Conservation (phyloP, 2,113 vertebrate genomes). For the Glareola pratincola region DNA sequence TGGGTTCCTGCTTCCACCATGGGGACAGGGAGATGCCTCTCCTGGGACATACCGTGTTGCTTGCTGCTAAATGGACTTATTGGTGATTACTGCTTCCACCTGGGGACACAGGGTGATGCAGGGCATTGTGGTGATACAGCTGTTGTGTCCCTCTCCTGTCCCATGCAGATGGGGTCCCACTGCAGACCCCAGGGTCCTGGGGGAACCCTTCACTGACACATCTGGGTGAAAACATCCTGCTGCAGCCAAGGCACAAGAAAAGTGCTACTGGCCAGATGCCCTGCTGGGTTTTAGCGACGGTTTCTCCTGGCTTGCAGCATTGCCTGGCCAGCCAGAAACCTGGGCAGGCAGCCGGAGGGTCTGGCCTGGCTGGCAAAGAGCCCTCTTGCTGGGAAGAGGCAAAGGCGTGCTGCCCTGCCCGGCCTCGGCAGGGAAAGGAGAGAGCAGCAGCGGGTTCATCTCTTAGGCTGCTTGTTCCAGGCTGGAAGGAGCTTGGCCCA, state of each 20-base stretch:
- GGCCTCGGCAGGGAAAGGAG: not conserved
- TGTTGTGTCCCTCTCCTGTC: not conserved
- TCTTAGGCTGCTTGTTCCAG: not conserved
- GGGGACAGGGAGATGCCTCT: not conserved
- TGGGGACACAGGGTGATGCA: not conserved
- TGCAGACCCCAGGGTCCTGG: not conserved
- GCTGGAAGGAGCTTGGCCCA: rapidly evolving
- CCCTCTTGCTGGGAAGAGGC: not conserved
- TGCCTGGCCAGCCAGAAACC: not conserved
- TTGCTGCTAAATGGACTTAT: rapidly evolving
- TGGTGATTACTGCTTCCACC: not conserved
- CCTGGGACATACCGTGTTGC: rapidly evolving
- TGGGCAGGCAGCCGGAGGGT: rapidly evolving
- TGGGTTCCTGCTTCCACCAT: not conserved
- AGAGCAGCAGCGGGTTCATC: rapidly evolving
- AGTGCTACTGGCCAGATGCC: not conserved
- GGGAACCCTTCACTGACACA: not conserved
- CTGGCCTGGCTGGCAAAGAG: not conserved
- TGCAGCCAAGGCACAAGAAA: not conserved
- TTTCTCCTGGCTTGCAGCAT: not conserved
- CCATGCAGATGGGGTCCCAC: rapidly evolving
- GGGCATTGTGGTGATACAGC: not conserved
- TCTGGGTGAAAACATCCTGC: not conserved
- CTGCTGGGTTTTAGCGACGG: rapidly evolving
- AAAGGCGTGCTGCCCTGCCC: rapidly evolving